Evolutionary conservation across 2,797 vertebrate species (phyloP), one percentile per base, ranked within the genome.

Genomic region (Enteromius unitaeniatus): DNA sequence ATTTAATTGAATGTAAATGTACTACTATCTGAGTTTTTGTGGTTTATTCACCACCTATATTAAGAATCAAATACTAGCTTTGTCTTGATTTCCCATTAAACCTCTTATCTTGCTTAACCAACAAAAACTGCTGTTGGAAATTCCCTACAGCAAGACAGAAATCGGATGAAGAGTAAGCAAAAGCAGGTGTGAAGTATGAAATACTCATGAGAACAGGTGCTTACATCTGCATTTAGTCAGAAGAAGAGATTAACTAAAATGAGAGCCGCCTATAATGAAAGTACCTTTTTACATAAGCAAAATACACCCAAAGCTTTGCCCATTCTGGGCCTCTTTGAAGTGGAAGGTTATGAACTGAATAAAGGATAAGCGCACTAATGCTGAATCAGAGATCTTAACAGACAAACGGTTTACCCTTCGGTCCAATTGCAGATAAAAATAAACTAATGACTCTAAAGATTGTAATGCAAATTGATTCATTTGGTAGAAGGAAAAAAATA

Each of bases 391-490:
- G 23, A 67, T 67, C 70, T 79, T 58, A 42, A n/a, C n/a, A 34
- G 58, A 73, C 5, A 40, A 47, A 21, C 13, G 17, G 13, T 47
- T 58, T 62, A 62, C 51, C 21, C 64, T 55, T 37, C 78, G 70
- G 73, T 55, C 11, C 73, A 64, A 53, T 15, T 60, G 64, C 67
- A 78, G 73, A 83, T 42, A 69, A 89, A 87, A 88, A 91, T 86
- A 91, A 88, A 88, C 85, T 85, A 62, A 34, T 31, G 85, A 82
- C 88, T 88, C 77, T 47, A 69, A 37, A 78, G 87, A 88, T 87
- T 87, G 75, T 85, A 68, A 79, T 89, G 87, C 88, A 86, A 74
- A 6, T 1, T 11, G 5, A 13, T 75, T 28, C 17, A 28, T 64
- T 40, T 78, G 40, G 6, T 64, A 6, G 9, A 78, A 45, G 1